phyloP scores from a whole-genome alignment of 2,113 vertebrate genomes.

The pig (Sus scrofa) region T2T-Sscrofa CM000820.6:8478501-8479000 shows the following conservation, averaged over 20 bases:
- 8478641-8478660: too few relatives aligned
- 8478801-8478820: not conserved
- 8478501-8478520: too few relatives aligned
- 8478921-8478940: constrained; percentile 9
- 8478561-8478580: too few relatives aligned
- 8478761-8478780: constrained; percentile 15
- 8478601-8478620: too few relatives aligned
- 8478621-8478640: too few relatives aligned
- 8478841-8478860: not conserved
- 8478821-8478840: not conserved
- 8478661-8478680: too few relatives aligned
- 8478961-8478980: not conserved
- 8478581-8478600: too few relatives aligned
- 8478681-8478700: too few relatives aligned
- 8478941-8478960: not conserved
- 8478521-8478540: too few relatives aligned
- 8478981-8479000: not conserved
- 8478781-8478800: not conserved
- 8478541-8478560: too few relatives aligned
- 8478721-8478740: not conserved
- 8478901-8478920: constrained; percentile 9
- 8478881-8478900: not conserved
- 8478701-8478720: too few relatives aligned
- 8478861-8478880: not conserved
- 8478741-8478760: constrained; percentile 13